These are phyloP conservation scores for Drosophila hamatofila DNA, from an alignment of 2,888 invertebrate species.

Conservation along the genomic window DNA sequence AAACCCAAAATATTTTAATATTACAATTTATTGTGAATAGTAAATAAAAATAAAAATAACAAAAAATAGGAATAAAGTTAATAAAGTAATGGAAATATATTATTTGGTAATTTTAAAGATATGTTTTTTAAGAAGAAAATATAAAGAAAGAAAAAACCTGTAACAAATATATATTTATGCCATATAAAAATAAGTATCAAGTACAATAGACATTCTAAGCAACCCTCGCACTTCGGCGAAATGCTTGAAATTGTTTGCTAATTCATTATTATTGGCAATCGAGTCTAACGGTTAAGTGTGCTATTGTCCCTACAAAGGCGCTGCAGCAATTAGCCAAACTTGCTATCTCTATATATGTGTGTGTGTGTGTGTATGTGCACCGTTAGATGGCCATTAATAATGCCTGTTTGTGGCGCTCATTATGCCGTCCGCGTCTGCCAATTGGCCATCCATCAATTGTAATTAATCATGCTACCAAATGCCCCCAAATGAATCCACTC, in stretches of 20 bases:
- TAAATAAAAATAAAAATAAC: no score
- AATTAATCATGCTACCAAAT: constrained; percentile 75
- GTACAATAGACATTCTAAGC: neutral
- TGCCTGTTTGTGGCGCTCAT: constrained; percentile 54
- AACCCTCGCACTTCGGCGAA: constrained; percentile 28
- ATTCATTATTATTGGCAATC: constrained; percentile 79
- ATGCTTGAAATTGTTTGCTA: constrained; percentile 74
- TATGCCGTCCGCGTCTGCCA: constrained; percentile 64
- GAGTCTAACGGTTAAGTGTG: constrained; percentile 41
- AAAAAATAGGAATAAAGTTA: no score
- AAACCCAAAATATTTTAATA: no score
- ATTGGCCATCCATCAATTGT: constrained; percentile 80
- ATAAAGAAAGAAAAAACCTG: no score
- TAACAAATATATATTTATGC: neutral
- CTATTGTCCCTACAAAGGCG: constrained; percentile 35
- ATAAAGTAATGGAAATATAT: no score
- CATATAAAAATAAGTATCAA: neutral
- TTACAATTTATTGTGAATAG: no score
- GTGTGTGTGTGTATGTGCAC: constrained; percentile 32
- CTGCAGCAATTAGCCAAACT: constrained; percentile 65
- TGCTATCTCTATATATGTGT: constrained; percentile 5
- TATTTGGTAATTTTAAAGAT: no score
- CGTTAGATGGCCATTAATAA: constrained; percentile 71
- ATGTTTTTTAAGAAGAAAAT: no score
- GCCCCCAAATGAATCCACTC: constrained; percentile 61